phyloP scores from a whole-genome alignment of 2,797 vertebrate genomes.

The Poeciliopsis infans region DNA sequence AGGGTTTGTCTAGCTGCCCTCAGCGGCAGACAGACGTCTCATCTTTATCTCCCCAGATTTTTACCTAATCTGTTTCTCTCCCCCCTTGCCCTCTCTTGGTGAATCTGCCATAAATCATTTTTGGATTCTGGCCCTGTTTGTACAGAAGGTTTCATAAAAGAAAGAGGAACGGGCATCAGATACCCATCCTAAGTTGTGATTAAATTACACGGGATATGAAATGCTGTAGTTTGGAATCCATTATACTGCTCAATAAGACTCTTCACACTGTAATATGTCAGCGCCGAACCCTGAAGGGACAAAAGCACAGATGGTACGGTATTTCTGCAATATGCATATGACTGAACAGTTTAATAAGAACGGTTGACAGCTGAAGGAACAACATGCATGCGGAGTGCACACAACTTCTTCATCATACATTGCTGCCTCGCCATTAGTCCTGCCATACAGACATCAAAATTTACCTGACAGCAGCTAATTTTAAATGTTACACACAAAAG shows the following conservation, averaged over 20 bases:
- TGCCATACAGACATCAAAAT: slow-evolving; percentile 31
- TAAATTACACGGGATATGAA: slow-evolving; percentile 79
- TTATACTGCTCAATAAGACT: slow-evolving; percentile 77
- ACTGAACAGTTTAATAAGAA: slow-evolving; percentile 76
- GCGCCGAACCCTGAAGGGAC: slow-evolving; percentile 75
- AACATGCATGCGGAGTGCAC: slow-evolving; percentile 58
- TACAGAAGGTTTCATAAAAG: slow-evolving; percentile 80
- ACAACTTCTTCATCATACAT: slow-evolving; percentile 59
- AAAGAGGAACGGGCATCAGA: slow-evolving; percentile 74
- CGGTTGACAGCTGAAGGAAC: slow-evolving; percentile 70
- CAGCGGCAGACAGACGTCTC: slow-evolving; percentile 80
- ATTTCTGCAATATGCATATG: slow-evolving; percentile 79
- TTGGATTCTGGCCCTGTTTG: slow-evolving; percentile 78
- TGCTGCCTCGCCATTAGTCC: slow-evolving; percentile 10
- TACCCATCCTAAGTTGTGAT: slow-evolving; percentile 77
- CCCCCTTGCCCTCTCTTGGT: slow-evolving; percentile 79
- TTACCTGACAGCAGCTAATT: slow-evolving; percentile 34
- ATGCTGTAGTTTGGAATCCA: slow-evolving; percentile 79
- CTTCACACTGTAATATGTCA: slow-evolving; percentile 78
- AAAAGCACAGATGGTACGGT: slow-evolving; percentile 79
- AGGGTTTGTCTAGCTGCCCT: slow-evolving; percentile 79
- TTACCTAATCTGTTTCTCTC: slow-evolving; percentile 82
- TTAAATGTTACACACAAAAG: slow-evolving; percentile 29
- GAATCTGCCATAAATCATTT: slow-evolving; percentile 85
- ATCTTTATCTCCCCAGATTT: slow-evolving; percentile 85